Evolutionary conservation across 2,888 invertebrate genomes (phyloP), one percentile per base, ranked within the genome.

Genomic region (Agrypnus murinus): DNA sequence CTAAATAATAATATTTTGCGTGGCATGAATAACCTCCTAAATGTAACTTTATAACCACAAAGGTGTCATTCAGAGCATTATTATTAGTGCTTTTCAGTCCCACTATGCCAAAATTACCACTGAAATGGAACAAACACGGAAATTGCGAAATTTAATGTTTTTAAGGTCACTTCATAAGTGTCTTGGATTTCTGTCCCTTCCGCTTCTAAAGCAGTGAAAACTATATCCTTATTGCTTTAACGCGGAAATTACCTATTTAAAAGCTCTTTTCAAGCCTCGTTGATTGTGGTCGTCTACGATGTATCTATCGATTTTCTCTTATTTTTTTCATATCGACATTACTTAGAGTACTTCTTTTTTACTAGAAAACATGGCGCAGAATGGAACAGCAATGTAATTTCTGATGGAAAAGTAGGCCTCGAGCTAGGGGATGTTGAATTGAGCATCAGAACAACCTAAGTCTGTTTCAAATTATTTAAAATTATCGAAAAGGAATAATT

Each of bases 71-170:
- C 25, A 25, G 25, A 25, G 25, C 25, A 25, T 25, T 25, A 25
- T 25, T 43, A 48, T 48, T 48, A 48, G 48, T n/a, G 48, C 19
- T 19, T 48, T 48, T 48, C 43, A n/a, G 48, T 34, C 53, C 15
- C 14, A 36, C 34, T 19, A 36, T 55, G 32, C 55, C 36, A 36
- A 55, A 55, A 36, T 32, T 55, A 17, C 55, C 36, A 14, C 31
- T 36, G n/a, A 55, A 17, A 55, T 36, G 38, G 14, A 17, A 17
- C 36, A 60, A 31, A 46, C 32, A 32, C 60, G 60, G 60, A 60
- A 46, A 60, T 60, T 60, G 15, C 45, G 12, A 12, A 46, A 12
- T 60, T 60, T 60, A 60, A 60, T 60, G 60, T 60, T 60, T 60
- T 60, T 60, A 46, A 46, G 60, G 60, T 34, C 43, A 46, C 25